These are phyloP conservation scores for Nyctereutes procyonoides DNA, from an alignment of 2,113 vertebrate genomes.

Conservation along the genomic window DNA sequence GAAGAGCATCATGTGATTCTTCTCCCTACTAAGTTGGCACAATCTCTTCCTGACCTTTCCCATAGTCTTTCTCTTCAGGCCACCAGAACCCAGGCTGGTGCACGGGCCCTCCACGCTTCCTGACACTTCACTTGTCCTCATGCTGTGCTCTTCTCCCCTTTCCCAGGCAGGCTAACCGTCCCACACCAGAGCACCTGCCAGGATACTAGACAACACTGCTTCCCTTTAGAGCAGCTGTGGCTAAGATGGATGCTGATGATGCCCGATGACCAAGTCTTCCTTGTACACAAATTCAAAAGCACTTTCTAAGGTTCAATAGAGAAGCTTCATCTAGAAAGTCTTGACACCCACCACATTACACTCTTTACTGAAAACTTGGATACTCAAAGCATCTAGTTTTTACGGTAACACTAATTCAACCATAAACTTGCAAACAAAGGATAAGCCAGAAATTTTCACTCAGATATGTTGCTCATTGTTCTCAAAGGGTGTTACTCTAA, in stretches of 20 bases:
- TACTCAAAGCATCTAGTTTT: neutral
- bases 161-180: neutral
- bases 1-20: neutral
- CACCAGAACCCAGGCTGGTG: neutral
- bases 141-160: neutral
- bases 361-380: neutral
- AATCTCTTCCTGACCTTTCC: neutral
- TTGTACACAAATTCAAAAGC: neutral
- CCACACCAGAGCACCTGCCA: neutral
- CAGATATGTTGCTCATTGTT: neutral
- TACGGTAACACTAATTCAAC: neutral
- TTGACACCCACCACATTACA: neutral
- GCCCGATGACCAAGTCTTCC: neutral
- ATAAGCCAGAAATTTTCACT: neutral
- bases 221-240: neutral
- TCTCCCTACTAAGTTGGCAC: neutral
- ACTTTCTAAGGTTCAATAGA: neutral
- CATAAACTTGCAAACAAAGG: neutral
- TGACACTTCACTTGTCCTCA: neutral
- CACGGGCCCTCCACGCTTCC: neutral
- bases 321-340: neutral
- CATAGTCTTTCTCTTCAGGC: neutral
- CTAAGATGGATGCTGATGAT: neutral
- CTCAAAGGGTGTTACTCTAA: conserved; percentile 8
- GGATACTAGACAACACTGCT: neutral